Evolutionary conservation across 1,140 invertebrate genomes (phyloP).

Genomic region (Zaprionus tsacasi): DNA sequence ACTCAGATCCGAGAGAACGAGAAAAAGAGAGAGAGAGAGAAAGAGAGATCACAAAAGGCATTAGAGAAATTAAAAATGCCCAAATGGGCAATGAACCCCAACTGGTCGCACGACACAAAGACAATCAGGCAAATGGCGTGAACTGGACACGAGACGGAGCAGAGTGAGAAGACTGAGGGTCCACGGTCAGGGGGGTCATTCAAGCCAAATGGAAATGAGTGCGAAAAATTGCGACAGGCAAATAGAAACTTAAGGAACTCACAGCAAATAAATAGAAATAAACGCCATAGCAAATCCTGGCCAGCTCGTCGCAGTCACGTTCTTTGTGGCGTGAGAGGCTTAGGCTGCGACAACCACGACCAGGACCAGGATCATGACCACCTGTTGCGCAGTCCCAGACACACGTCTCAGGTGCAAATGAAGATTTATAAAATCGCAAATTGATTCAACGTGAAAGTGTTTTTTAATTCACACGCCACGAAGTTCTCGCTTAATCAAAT

Average conservation of each 20-base stretch:
- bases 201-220: conserved; percentile 75
- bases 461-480: conserved; percentile 58
- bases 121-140: conserved; percentile 77
- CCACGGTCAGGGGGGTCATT: conserved; percentile 33
- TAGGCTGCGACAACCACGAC: conserved; percentile 24
- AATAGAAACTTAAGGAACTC: conserved; percentile 50
- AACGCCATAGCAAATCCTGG: conserved; percentile 58
- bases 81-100: conserved; percentile 70
- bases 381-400: conserved; percentile 46
- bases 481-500: conserved; percentile 64
- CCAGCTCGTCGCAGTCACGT: conserved; percentile 59
- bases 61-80: conserved; percentile 77
- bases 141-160: conserved; percentile 37
- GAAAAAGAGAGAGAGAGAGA: too few species aligned
- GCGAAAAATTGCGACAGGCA: conserved; percentile 50
- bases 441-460: conserved; percentile 75
- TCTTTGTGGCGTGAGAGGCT: conserved; percentile 35
- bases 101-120: conserved; percentile 24
- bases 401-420: conserved; percentile 77
- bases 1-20: conserved; percentile 27
- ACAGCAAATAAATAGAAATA: conserved; percentile 53
- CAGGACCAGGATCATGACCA: too few species aligned
- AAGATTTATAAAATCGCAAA: conserved; percentile 81
- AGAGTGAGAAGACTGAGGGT: neutral
- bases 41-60: conserved; percentile 70